Percentiles rank a stretch among this genome's conserved stretches.
These are phyloP conservation scores for Coturnix japonica DNA, from an alignment of 2,113 vertebrate genomes.

Conservation along the genomic window DNA sequence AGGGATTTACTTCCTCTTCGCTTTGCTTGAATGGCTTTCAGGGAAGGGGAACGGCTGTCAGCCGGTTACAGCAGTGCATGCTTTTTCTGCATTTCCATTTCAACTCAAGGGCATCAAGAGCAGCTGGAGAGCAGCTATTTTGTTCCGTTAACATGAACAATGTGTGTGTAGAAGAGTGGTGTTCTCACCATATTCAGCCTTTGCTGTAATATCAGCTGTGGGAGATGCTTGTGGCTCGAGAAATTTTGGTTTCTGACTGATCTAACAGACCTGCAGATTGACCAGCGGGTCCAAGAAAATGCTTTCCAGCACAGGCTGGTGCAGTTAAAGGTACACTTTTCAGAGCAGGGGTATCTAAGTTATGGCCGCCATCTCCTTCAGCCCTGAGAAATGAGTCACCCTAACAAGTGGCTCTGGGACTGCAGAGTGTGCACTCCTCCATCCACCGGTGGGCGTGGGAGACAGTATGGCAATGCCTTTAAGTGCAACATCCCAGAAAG, in stretches of 20 bases:
- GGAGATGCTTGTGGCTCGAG: neutral
- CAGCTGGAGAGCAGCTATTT: slow-evolving; percentile 56
- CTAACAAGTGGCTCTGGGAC: neutral
- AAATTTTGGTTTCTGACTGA: neutral
- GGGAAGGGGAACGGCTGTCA: slow-evolving; percentile 40
- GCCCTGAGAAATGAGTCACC: neutral
- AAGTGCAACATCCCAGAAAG: neutral
- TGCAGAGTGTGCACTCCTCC: neutral
- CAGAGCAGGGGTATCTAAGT: neutral
- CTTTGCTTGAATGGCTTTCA: slow-evolving; percentile 49
- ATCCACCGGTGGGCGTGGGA: neutral
- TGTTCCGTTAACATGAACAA: slow-evolving; percentile 46
- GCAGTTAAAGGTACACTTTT: neutral
- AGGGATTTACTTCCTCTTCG: slow-evolving; percentile 11
- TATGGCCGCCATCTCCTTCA: neutral
- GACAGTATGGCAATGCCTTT: neutral
- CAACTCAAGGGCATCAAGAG: slow-evolving; percentile 31
- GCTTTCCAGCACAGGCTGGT: neutral
- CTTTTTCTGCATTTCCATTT: slow-evolving; percentile 46
- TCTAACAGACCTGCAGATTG: neutral
- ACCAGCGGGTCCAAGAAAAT: neutral
- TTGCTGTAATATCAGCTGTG: fast-evolving
- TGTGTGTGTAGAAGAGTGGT: neutral
- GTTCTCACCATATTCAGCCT: neutral
- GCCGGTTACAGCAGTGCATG: neutral